These are phyloP conservation scores for Marmota monax DNA, from an alignment of 2,113 vertebrate genomes.

Conservation along the genomic window DNA sequence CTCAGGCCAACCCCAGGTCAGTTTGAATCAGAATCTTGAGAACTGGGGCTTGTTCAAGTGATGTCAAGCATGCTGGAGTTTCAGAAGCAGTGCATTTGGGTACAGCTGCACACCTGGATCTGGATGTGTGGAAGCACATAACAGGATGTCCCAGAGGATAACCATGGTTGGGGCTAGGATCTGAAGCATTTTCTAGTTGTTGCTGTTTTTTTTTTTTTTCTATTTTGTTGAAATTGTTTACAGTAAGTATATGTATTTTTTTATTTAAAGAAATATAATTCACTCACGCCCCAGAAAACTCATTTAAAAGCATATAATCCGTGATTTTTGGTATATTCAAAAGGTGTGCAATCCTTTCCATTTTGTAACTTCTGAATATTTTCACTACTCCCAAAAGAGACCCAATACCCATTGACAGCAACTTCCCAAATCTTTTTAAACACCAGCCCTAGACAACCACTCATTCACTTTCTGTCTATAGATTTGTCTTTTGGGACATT, in stretches of 20 bases:
- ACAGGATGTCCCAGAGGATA: neutral
- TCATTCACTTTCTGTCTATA: neutral
- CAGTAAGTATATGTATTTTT: neutral
- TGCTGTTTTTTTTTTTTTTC: neutral
- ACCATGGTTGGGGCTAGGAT: neutral
- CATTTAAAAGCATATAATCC: neutral
- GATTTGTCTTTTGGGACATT: neutral
- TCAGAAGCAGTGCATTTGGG: neutral
- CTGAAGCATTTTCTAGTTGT: neutral
- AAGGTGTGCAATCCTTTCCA: neutral
- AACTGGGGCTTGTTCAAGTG: neutral
- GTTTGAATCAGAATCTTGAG: neutral
- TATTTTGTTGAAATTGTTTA: neutral
- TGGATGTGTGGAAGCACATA: fast-evolving
- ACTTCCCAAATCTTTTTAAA: neutral
- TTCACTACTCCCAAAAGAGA: neutral
- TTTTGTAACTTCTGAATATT: neutral
- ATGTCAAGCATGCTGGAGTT: neutral
- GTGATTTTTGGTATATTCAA: neutral
- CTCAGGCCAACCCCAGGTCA: neutral
- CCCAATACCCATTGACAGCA: neutral
- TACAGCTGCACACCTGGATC: too few relatives aligned
- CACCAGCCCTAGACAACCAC: neutral
- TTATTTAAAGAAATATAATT: neutral
- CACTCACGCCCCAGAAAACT: neutral